These are phyloP conservation scores for Connochaetes taurinus DNA, from an alignment of 2,113 vertebrate genomes.

Conservation along the genomic window DNA sequence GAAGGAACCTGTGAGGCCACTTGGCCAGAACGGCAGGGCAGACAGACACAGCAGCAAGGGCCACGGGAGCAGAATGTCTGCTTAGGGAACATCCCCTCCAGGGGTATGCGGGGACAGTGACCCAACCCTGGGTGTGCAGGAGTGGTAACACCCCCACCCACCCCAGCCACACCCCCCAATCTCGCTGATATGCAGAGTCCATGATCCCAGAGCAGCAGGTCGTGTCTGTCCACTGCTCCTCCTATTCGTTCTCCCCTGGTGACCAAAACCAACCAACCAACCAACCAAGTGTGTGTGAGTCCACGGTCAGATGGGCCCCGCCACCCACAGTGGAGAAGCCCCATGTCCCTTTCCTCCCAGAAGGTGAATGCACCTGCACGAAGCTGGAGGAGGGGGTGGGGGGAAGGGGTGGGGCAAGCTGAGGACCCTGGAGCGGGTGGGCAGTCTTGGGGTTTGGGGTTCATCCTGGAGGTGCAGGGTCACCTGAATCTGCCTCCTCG, in stretches of 20 bases:
- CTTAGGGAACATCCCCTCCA: neutral
- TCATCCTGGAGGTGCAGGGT: neutral
- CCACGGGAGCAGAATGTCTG: accelerated
- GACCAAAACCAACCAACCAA: neutral
- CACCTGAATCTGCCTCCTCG: neutral
- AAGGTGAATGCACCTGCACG: neutral
- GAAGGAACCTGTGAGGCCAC: neutral
- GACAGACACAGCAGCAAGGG: neutral
- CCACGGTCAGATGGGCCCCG: accelerated
- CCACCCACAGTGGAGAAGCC: neutral
- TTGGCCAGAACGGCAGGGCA: neutral
- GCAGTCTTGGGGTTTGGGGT: neutral
- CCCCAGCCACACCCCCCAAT: neutral
- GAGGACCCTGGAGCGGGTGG: too few relatives aligned
- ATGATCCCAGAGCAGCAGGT: neutral
- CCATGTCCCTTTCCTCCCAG: neutral
- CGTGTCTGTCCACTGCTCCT: too few relatives aligned
- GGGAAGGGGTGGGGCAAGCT: neutral
- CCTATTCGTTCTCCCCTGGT: neutral
- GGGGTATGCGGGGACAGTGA: neutral
- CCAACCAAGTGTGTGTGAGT: neutral
- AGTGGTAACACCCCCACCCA: neutral
- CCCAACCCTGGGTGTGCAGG: neutral
- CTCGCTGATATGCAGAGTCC: neutral
- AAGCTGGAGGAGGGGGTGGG: neutral